Evolutionary conservation across 2,797 vertebrate genomes (phyloP), one percentile per base, ranked within the genome.

Genomic region (Coregonus ussuriensis): DNA sequence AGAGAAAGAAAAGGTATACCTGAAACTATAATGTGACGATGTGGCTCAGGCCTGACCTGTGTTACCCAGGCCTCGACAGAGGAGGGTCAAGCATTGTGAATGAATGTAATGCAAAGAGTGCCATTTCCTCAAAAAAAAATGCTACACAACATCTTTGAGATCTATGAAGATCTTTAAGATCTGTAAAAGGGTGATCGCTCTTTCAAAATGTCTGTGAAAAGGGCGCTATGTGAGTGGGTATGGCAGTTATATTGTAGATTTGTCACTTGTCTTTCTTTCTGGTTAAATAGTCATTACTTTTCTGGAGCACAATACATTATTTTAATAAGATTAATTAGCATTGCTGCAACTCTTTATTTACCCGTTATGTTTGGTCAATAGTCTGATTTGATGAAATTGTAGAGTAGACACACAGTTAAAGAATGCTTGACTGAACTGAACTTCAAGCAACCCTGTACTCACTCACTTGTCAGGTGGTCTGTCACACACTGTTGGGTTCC

Each of bases 291-390:
- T 93, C 93, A 93, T 94, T 94, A 93, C 91, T 94, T 93, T 95
- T 94, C 92, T 93, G 93, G 94, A 94, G 93, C 93, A 95, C 93
- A 95, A 95, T 95, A 94, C 94, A 95, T 93, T 85, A 93, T 94
- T 95, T 94, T 94, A 94, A 94, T 94, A 94, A 93, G 93, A 91
- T 91, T 87, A 93, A 87, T 85, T 88, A 82, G 86, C 81, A 85
- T 83, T 86, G 5, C 63, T 81, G 79, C 66, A 80, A 77, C 77
- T 81, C 74, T 82, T 86, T 74, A 29, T 84, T 72, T 35, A 53
- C 6, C 71, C 21, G 62, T 82, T 68, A 75, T 1, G 76, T 76
- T 76, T 88, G 51, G 75, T 82, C 81, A 65, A 70, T 74, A 79
- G 88, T 18, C 1, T 71, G 31, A 68, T 68, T 68, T 33, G 66